Conservation (phyloP, 1,140 invertebrate species). For the Cydia pomonella region DNA sequence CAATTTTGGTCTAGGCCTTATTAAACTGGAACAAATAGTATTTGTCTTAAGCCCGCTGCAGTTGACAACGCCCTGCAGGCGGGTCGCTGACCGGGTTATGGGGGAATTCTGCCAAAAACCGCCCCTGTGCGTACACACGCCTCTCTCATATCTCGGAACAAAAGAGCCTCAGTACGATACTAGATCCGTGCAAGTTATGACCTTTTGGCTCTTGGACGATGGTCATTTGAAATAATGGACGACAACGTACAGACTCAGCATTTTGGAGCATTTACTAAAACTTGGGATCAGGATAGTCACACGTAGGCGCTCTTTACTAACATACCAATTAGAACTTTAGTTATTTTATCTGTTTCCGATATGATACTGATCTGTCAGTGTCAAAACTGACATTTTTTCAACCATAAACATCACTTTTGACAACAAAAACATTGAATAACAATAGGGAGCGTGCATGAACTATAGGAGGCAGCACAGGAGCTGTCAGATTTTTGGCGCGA, state of each 20-base stretch:
- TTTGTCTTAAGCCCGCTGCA: neutral
- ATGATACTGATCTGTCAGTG: no score
- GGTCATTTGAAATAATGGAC: no score
- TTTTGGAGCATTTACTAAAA: neutral
- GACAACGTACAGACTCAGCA: neutral
- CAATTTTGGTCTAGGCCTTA: neutral
- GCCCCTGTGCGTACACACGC: neutral
- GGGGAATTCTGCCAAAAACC: constrained; percentile 7
- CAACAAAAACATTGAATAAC: no score
- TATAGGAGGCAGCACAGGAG: no score
- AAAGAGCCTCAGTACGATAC: neutral
- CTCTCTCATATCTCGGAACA: neutral
- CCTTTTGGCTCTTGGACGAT: neutral
- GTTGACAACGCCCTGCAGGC: constrained; percentile 14
- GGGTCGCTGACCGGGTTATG: constrained; percentile 13
- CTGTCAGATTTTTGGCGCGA: no score
- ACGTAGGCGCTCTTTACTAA: no score
- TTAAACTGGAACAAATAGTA: neutral
- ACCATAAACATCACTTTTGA: no score
- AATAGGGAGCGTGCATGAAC: no score
- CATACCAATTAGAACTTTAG: no score
- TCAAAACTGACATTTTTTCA: no score
- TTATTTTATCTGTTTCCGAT: no score
- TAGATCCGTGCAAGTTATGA: neutral
- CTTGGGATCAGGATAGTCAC: no score